Base-by-base conservation (phyloP, 2,797 vertebrate genomes). In the Todus mexicanus region DNA sequence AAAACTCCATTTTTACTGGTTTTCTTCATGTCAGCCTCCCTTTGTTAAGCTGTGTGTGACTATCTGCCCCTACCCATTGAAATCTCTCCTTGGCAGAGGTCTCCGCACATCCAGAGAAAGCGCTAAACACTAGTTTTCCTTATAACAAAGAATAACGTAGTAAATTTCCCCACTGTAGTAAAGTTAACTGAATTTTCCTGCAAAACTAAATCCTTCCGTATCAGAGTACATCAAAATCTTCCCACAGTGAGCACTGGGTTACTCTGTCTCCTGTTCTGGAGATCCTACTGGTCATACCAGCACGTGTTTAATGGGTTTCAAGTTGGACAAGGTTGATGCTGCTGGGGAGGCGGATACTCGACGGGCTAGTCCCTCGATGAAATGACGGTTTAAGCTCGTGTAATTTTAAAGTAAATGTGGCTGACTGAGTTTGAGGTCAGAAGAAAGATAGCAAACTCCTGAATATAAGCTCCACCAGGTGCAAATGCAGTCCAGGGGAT, bases 201-300 rank as follows among this genome's bases (percentile, higher is more conserved):
- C 26, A 20, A 59, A 90, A 71, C 18, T 2, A 35, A 53, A 54
- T 14, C 18, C 7, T 35, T 75, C 42, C 20, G 22, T 17, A 45
- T 4, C 82, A 89, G 27, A 78, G 13, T 8, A 71, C 0, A 4
- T 45, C 5, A n/a, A 54, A 77, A 63, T 40, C 68, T 12, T 26
- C 33, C 56, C 35, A 22, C 0, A n/a, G 60, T 2, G 7, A 64
- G 12, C 11, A 65, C 47, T 0, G 6, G 38, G 10, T 40, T 45
- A 22, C 48, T 23, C 40, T 16, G 27, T n/a, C n/a, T 60, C 53
- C 86, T 69, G 7, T 2, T 25, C 51, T 54, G 71, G 42, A 80
- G 76, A 21, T 19, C 38, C 26, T 19, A 20, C n/a, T 37, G 56
- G 40, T 29, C 11, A 6, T 2, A 35, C 8, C 2, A 57, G 37